Conservation (phyloP, 2,888 invertebrate species). For the Zelleria hepariella region DNA sequence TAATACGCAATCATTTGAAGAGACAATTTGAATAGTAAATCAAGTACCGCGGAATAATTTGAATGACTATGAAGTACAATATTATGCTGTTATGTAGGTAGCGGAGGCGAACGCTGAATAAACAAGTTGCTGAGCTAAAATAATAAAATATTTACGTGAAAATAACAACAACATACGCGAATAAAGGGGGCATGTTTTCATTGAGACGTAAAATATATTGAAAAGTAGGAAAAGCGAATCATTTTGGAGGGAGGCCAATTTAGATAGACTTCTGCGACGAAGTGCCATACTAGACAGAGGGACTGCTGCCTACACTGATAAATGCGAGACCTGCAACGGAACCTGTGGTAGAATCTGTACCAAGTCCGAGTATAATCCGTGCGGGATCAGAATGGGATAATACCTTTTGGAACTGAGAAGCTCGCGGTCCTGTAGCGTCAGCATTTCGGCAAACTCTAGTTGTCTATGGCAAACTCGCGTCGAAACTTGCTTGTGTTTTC, state of each 20-base stretch:
- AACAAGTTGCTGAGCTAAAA: not conserved
- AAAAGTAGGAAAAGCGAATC: constrained; percentile 33
- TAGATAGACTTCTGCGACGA: constrained; percentile 33
- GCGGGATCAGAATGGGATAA: too few relatives aligned
- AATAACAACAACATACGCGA: not conserved
- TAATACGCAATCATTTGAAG: not conserved
- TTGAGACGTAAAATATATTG: not conserved
- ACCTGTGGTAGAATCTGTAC: too few relatives aligned
- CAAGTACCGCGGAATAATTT: not conserved
- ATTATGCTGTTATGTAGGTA: too few relatives aligned
- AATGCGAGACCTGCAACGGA: not conserved
- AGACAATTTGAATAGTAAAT: not conserved
- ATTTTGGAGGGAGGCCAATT: constrained; percentile 52
- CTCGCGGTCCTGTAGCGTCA: too few relatives aligned
- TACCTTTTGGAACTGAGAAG: too few relatives aligned
- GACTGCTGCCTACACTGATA: not conserved
- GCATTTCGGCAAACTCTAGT: too few relatives aligned
- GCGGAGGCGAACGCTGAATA: not conserved
- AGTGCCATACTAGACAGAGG: not conserved
- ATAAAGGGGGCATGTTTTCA: not conserved
- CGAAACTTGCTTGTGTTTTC: too few relatives aligned
- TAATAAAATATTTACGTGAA: not conserved
- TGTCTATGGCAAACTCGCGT: too few relatives aligned
- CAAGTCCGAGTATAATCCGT: too few relatives aligned
- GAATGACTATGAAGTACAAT: not conserved